Evolutionary conservation across 2,113 vertebrate species (phyloP).

Genomic region (Clupea harengus): DNA sequence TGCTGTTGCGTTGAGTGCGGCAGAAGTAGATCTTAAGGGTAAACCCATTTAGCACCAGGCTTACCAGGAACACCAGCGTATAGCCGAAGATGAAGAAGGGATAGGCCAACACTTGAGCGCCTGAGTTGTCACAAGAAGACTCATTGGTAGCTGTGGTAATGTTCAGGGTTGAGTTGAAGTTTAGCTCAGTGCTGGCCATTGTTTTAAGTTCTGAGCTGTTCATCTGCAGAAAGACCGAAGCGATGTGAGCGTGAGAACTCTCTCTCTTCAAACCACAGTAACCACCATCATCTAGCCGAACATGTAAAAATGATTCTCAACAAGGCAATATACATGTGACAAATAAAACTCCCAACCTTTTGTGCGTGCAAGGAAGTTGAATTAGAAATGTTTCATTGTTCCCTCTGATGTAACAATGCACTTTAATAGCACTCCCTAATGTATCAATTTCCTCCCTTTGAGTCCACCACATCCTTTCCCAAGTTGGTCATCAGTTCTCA

Average conservation of each 20-base stretch:
- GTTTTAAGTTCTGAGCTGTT: background rate
- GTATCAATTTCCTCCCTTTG: background rate
- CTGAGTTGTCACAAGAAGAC: background rate
- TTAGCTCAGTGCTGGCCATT: background rate
- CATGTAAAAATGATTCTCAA: too few relatives aligned
- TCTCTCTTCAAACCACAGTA: too few relatives aligned
- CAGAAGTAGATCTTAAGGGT: constrained; percentile 67
- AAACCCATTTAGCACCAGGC: constrained; percentile 65
- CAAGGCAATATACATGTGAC: background rate
- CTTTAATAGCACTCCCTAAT: background rate
- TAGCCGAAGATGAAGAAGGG: constrained; percentile 54
- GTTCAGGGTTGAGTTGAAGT: background rate
- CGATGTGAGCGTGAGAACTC: background rate
- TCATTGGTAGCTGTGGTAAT: background rate
- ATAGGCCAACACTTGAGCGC: constrained; percentile 25
- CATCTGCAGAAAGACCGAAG: background rate
- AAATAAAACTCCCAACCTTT: background rate
- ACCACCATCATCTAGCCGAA: too few relatives aligned
- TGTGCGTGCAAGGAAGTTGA: background rate
- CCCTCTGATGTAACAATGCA: background rate
- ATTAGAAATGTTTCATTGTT: background rate
- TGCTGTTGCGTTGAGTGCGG: background rate
- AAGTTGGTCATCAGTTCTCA: background rate
- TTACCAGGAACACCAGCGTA: constrained; percentile 58
- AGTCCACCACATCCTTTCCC: constrained; percentile 4